Base-by-base conservation (phyloP, 1,140 invertebrate species). In the Danaus melanippus region DNA sequence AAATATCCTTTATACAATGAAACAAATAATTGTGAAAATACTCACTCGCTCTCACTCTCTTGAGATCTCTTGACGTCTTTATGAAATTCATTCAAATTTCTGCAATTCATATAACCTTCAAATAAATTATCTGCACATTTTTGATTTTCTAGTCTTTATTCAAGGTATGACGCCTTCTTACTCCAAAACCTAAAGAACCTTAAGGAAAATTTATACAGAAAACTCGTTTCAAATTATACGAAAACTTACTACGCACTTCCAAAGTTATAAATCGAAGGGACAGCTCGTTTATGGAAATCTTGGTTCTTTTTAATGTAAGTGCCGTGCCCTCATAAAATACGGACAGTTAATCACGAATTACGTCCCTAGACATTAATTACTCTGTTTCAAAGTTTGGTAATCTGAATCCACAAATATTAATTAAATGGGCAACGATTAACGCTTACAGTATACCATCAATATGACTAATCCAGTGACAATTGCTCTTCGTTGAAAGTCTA, bases 381-480 rank as follows among this genome's bases (percentile, higher is more conserved):
- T 51, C 21, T 48, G 44, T 43, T 60, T 52, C 49, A 48, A 60
- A 60, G 47, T 60, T 60, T 44, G 48, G 53, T 60, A 56, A 60
- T 55, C 53, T 55, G 53, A 12, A 44, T 43, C 58, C 50, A 53
- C 44, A 44, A 60, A 56, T 60, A 55, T 60, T 60, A 55, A 60
- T 60, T 51, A 44, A 59, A 55, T 60, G 42, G 44, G 42, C 54
- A 46, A 11, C 53, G 48, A 60, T 56, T 44, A 59, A 63, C 47
- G 56, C 21, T 55, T 58, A 62, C 55, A 12, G 49, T 21, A 44
- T 49, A 12, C 62, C 60, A 64, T 71, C 62, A 66, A 66, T 69
- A 69, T 60, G 58, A 48, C 48, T 71, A 65, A 70, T 71, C 63
- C 60, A 42, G 8, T 42, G 48, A 64, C 52, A 52, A 49, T 57